A percentile compares a stretch with the other conserved stretches of the same genome.
These are phyloP conservation scores for Nemotelus pantherinus DNA, from an alignment of 2,888 invertebrate species.

Conservation along the genomic window DNA sequence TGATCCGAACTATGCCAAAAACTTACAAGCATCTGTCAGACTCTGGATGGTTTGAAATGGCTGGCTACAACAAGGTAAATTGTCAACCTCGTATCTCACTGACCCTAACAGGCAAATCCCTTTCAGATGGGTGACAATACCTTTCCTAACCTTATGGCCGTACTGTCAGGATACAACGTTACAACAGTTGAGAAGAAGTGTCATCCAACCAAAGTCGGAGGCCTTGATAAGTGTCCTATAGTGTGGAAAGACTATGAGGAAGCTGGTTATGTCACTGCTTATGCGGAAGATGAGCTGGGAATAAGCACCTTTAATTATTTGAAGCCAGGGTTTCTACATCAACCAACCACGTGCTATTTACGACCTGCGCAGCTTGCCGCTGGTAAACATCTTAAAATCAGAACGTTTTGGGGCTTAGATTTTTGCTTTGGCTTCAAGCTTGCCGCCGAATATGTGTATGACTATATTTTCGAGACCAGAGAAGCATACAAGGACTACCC, in stretches of 20 bases:
- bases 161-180: slow-evolving; percentile 75
- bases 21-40: slow-evolving; percentile 74
- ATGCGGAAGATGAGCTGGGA: slow-evolving; percentile 78
- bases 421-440: slow-evolving; percentile 72
- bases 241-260: slow-evolving; percentile 81
- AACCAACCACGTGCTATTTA: slow-evolving; percentile 85
- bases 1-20: slow-evolving; percentile 78
- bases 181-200: slow-evolving; percentile 66
- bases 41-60: slow-evolving; percentile 76
- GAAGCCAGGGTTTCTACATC: slow-evolving; percentile 76
- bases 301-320: slow-evolving; percentile 77
- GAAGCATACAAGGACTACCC: slow-evolving; percentile 70
- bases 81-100: background rate
- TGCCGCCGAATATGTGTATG: slow-evolving; percentile 75
- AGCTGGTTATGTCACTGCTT: slow-evolving; percentile 80
- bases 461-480: slow-evolving; percentile 75
- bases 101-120: too few species aligned
- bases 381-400: slow-evolving; percentile 68
- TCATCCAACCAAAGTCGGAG: slow-evolving; percentile 66
- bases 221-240: slow-evolving; percentile 76
- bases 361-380: slow-evolving; percentile 77
- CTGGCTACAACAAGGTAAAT: slow-evolving; percentile 76
- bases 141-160: slow-evolving; percentile 88
- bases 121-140: slow-evolving; percentile 85
- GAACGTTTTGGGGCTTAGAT: slow-evolving; percentile 66